A percentile compares a stretch with the other conserved stretches of the same genome.
Conservation (phyloP, 2,797 vertebrate genomes). For the Pipistrellus kuhlii region DNA sequence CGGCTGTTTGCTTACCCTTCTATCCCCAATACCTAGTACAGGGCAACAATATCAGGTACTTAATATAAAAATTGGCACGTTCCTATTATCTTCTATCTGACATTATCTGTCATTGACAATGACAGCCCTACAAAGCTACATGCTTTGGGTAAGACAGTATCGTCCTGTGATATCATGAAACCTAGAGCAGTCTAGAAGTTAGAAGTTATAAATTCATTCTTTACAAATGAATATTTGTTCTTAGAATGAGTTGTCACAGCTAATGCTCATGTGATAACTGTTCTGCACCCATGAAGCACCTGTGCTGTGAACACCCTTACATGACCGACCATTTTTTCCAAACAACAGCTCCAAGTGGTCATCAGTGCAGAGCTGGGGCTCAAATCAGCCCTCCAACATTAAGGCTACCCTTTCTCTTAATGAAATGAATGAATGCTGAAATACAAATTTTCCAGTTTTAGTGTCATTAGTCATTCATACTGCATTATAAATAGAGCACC, state of each 20-base stretch:
- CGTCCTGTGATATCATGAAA: background rate
- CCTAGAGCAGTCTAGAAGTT: background rate
- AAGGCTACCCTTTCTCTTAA: background rate
- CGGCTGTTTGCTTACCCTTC: background rate
- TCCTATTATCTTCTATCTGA: no score
- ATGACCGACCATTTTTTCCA: background rate
- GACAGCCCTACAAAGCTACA: background rate
- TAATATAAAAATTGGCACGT: background rate
- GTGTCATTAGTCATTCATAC: background rate
- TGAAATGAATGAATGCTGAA: background rate
- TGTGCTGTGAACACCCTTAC: background rate
- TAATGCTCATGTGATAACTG: background rate
- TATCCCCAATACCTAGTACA: background rate
- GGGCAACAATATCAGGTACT: background rate
- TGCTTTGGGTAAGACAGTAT: background rate
- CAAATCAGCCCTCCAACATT: background rate
- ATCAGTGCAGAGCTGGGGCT: no score
- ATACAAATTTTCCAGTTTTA: background rate
- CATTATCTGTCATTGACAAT: no score
- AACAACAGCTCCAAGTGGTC: background rate
- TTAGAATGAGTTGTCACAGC: background rate
- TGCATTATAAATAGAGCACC: background rate
- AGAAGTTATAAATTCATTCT: background rate
- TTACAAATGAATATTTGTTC: background rate
- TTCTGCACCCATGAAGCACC: background rate